phyloP scores from a whole-genome alignment of 2,888 invertebrate species.

The Eudemis profundana region DNA sequence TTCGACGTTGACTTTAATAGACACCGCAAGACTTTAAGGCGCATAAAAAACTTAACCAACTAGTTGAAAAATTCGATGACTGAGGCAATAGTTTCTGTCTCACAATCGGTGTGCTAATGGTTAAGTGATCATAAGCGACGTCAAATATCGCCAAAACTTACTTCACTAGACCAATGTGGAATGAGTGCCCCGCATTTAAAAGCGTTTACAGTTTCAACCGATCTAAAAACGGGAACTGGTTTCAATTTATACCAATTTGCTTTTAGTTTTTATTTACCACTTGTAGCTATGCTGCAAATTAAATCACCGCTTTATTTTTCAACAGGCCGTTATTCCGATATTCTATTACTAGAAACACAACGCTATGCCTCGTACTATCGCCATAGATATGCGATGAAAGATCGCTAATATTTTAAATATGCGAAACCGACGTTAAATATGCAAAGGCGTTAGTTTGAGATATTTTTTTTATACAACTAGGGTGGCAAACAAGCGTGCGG shows the following conservation, averaged over 20 bases:
- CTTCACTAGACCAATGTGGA: not conserved
- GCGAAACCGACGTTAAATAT: not conserved
- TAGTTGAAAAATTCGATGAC: too few relatives aligned
- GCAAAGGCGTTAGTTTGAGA: too few relatives aligned
- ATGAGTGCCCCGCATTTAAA: not conserved
- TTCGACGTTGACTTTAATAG: too few relatives aligned
- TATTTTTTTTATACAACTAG: too few relatives aligned
- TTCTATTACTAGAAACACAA: slow-evolving; percentile 5
- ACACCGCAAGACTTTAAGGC: too few relatives aligned
- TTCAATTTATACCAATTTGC: not conserved
- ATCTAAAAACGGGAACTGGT: not conserved
- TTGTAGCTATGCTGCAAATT: slow-evolving; percentile 16
- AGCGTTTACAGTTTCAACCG: not conserved
- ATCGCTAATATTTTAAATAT: not conserved
- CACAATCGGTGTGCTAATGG: too few relatives aligned
- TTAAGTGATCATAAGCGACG: too few relatives aligned
- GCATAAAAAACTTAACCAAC: too few relatives aligned
- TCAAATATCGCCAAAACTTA: not conserved
- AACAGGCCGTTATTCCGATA: slow-evolving; percentile 7
- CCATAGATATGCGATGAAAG: slow-evolving; percentile 1
- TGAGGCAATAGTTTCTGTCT: too few relatives aligned
- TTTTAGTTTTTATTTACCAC: not conserved
- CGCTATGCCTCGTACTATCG: not conserved
- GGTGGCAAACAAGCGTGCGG: too few relatives aligned
- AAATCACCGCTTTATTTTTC: slow-evolving; percentile 1